phyloP scores from a whole-genome alignment of 1,140 invertebrate genomes.

The Protaetia brevitarsis region DNA sequence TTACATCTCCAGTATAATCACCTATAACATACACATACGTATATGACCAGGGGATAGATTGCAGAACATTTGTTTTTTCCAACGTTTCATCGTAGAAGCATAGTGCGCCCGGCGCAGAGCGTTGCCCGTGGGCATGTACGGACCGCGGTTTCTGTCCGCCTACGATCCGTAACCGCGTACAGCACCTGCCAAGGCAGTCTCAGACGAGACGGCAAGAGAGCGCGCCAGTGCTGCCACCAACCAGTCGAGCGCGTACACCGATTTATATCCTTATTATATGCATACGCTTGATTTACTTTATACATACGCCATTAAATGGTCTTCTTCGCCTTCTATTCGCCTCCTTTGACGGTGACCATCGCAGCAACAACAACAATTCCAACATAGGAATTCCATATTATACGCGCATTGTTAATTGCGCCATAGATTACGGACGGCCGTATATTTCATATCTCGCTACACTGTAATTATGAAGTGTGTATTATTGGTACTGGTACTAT shows the following conservation, averaged over 20 bases:
- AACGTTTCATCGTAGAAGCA: conserved; percentile 8
- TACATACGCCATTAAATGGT: conserved; percentile 14
- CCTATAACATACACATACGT: neutral
- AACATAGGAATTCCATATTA: conserved; percentile 15
- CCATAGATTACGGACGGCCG: conserved; percentile 4
- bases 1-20: neutral
- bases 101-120: neutral
- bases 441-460: conserved; percentile 11
- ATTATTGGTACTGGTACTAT: neutral
- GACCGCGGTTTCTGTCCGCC: conserved; percentile 10
- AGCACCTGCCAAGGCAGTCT: conserved; percentile 16
- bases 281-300: conserved; percentile 11
- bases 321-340: conserved; percentile 6
- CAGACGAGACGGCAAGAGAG: neutral
- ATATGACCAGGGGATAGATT: conserved; percentile 12
- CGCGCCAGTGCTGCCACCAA: neutral
- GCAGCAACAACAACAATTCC: neutral
- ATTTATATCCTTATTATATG: conserved; percentile 14
- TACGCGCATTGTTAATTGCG: conserved; percentile 15
- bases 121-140: conserved; percentile 8
- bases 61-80: conserved; percentile 14
- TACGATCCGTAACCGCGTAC: conserved; percentile 4
- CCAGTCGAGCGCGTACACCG: neutral
- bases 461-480: conserved; percentile 9
- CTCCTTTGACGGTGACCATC: neutral